Base-by-base conservation (phyloP, 37 sponge, comb jelly and placozoan species). In the Halichondria panicea region DNA sequence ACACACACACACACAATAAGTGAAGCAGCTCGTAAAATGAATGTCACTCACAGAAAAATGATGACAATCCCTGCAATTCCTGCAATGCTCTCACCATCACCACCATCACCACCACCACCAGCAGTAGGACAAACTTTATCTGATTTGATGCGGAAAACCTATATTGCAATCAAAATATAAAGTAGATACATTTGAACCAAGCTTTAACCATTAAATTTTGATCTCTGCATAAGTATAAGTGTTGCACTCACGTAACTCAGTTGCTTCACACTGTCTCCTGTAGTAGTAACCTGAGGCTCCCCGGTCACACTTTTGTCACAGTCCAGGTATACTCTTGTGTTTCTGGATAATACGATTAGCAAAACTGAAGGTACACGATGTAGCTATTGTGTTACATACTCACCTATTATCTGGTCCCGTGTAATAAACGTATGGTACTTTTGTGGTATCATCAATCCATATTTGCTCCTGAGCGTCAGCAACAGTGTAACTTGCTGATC, bases 51-150 rank as follows among this genome's bases (percentile, higher is more conserved):
- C 73, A 56, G 22, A 12, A 33, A 54, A 11, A 76, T 76, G 3
- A 65, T 12, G 28, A 76, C 66, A 33, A 76, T n/a, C 7, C 77
- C 66, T 12, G 21, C 36, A 50, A 5, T 22, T 31, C 18, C 30
- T 58, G 12, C 46, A 41, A 40, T 43, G 30, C 62, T 42, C 25
- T 53, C 77, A 32, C 77, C 77, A 43, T 48, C 24, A 64, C 77
- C 64, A 19, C 7, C n/a, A n/a, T 28, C 58, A 56, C 58, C n/a
- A n/a, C n/a, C n/a, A n/a, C n/a, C 65, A 63, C 65, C 21, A 31
- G 34, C 65, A 63, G 34, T 32, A 32, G 35, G 4, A 63, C 65
- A 63, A 32, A 31, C 27, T 35, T 63, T 21, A 27, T 32, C 21
- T 6, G 65, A 27, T 5, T 21, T 63, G 65, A 63, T 27, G 65